phyloP scores from a whole-genome alignment of 2,113 vertebrate genomes.

The Gila orcuttii region DNA sequence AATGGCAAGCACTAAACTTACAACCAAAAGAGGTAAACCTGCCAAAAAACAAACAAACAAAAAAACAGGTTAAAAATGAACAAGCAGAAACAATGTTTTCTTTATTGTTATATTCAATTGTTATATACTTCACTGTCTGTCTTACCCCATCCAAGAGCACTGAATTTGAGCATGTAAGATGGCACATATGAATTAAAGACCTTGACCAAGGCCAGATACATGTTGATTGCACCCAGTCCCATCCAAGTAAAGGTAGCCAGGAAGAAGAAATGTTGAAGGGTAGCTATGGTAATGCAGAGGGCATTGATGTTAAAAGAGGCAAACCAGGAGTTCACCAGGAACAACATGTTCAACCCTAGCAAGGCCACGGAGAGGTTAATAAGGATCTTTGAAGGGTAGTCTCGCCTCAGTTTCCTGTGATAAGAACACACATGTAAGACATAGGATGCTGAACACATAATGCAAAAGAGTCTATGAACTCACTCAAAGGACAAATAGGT shows the following conservation, averaged over 20 bases:
- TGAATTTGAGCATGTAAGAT: slow-evolving; percentile 87
- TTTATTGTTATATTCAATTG: background rate
- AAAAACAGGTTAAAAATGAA: slow-evolving; percentile 21
- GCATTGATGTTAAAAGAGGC: slow-evolving; percentile 72
- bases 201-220: slow-evolving; percentile 88
- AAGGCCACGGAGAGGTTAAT: slow-evolving; percentile 82
- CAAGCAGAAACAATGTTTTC: background rate
- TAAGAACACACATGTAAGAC: background rate
- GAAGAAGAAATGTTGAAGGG: slow-evolving; percentile 84
- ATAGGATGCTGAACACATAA: background rate
- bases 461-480: slow-evolving; percentile 65
- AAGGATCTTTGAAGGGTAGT: slow-evolving; percentile 89
- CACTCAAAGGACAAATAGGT: slow-evolving; percentile 84
- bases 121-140: background rate
- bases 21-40: slow-evolving; percentile 84
- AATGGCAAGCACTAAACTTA: slow-evolving; percentile 76
- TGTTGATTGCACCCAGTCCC: slow-evolving; percentile 86
- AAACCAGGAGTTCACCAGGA: slow-evolving; percentile 84
- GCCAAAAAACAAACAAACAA: slow-evolving; percentile 57
- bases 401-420: slow-evolving; percentile 80
- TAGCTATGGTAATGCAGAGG: slow-evolving; percentile 78
- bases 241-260: slow-evolving; percentile 89
- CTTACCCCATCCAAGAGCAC: slow-evolving; percentile 88
- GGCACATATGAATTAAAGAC: slow-evolving; percentile 88
- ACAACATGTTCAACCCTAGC: slow-evolving; percentile 82